Percentiles rank a stretch among this genome's conserved stretches.
Conservation (phyloP, 2,797 vertebrate genomes). For the Lophotriccus pileatus region DNA sequence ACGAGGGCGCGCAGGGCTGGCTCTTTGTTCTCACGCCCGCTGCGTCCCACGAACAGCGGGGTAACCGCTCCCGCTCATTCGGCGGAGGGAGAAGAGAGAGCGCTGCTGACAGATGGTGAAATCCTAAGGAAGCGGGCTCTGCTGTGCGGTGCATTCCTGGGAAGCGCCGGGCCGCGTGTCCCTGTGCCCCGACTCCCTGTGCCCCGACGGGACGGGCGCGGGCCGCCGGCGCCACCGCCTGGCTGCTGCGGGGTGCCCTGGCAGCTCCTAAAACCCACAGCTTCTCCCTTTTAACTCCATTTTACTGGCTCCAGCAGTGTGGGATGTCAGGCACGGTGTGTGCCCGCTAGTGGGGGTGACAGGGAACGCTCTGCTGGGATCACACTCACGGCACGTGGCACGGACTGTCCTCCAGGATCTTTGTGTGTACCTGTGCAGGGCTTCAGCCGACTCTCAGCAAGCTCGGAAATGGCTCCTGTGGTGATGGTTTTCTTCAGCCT, state of each 20-base stretch:
- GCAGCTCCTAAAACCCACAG: background rate
- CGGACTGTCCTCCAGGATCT: background rate
- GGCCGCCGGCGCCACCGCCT: background rate
- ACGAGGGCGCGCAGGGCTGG: background rate
- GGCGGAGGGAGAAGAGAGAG: background rate
- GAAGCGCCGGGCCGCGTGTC: too few species aligned
- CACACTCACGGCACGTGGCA: background rate
- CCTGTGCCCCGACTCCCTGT: background rate
- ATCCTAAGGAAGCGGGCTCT: background rate
- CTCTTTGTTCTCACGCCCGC: background rate
- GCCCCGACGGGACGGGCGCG: background rate
- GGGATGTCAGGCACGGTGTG: background rate
- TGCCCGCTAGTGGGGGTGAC: fast-evolving
- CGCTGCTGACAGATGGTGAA: fast-evolving
- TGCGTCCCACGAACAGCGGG: background rate
- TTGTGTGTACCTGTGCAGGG: conserved; percentile 78
- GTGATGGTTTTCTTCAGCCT: conserved; percentile 92
- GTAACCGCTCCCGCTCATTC: background rate
- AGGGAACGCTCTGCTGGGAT: too few species aligned
- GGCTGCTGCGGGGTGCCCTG: background rate
- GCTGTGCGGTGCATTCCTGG: fast-evolving
- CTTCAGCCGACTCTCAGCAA: conserved; percentile 83
- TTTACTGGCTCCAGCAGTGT: fast-evolving
- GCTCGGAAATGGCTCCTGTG: conserved; percentile 88
- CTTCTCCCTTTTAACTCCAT: fast-evolving